phyloP scores from a whole-genome alignment of 2,113 vertebrate species.

The Entomyzon cyanotis region DNA sequence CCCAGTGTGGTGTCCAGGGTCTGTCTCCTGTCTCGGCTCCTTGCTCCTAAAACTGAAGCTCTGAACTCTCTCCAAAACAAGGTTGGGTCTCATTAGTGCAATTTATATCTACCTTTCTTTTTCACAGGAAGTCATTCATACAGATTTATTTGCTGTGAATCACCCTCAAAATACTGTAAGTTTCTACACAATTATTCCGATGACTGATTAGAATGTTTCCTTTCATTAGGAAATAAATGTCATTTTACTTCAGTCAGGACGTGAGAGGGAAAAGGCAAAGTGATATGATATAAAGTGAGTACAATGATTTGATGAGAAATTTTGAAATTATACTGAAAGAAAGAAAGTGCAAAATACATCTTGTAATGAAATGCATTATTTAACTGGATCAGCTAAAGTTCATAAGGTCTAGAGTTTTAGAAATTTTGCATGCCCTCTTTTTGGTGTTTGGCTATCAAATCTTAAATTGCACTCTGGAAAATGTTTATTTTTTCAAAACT shows the following conservation, averaged over 20 bases:
- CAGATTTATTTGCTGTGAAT: neutral
- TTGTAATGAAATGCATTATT: neutral
- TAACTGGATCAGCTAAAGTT: neutral
- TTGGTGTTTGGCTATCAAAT: neutral
- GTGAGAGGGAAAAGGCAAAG: neutral
- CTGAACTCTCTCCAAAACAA: neutral
- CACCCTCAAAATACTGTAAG: neutral
- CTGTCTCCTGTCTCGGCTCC: neutral
- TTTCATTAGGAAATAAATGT: neutral
- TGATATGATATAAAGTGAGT: neutral
- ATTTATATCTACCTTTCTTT: neutral
- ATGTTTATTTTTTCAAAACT: neutral
- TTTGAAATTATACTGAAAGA: neutral
- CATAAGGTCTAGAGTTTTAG: neutral
- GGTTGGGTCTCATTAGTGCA: neutral
- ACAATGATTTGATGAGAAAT: neutral
- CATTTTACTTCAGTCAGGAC: neutral
- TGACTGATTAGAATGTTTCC: neutral
- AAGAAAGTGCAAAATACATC: neutral
- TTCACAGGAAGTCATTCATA: neutral
- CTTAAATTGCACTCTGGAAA: neutral
- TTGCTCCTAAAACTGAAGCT: neutral
- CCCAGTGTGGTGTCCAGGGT: rapidly evolving
- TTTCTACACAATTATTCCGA: neutral
- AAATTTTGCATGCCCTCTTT: neutral